A percentile compares a stretch with the other conserved stretches of the same genome.
phyloP scores from a whole-genome alignment of 1,140 invertebrate species.

The Tetragonula clypearis region DNA sequence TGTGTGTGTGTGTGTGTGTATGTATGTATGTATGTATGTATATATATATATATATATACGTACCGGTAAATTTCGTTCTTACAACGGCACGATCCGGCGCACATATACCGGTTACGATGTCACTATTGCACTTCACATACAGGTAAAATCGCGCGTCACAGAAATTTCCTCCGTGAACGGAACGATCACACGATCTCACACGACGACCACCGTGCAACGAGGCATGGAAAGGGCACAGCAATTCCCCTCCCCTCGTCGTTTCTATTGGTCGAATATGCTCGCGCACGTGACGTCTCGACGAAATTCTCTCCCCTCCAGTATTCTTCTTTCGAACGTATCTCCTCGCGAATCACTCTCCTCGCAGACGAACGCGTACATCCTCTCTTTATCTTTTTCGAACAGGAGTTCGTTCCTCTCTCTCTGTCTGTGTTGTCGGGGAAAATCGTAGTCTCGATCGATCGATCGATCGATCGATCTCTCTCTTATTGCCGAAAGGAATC shows the following conservation, averaged over 20 bases:
- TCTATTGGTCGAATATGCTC: not conserved
- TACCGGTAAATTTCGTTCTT: slow-evolving; percentile 37
- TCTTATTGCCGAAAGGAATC: too few species aligned
- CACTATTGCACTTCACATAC: slow-evolving; percentile 56
- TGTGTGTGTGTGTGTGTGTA: too few species aligned
- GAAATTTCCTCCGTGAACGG: not conserved
- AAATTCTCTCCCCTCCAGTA: not conserved
- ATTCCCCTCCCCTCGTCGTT: not conserved
- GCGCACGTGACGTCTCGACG: not conserved
- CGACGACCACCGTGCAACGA: not conserved
- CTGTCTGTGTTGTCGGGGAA: too few species aligned
- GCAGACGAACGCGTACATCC: too few species aligned
- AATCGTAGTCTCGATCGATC: too few species aligned
- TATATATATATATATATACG: not conserved
- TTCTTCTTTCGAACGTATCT: too few species aligned
- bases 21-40: too few species aligned
- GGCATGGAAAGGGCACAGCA: not conserved
- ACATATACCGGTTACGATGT: slow-evolving; percentile 8
- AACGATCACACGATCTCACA: not conserved
- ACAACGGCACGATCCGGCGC: slow-evolving; percentile 18
- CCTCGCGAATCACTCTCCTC: too few species aligned
- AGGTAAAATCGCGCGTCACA: not conserved
- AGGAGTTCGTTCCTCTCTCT: too few species aligned
- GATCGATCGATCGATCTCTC: too few species aligned
- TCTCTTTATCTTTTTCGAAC: not conserved